Conservation (phyloP, 2,797 vertebrate species). For the Megalops cyprinoides region DNA sequence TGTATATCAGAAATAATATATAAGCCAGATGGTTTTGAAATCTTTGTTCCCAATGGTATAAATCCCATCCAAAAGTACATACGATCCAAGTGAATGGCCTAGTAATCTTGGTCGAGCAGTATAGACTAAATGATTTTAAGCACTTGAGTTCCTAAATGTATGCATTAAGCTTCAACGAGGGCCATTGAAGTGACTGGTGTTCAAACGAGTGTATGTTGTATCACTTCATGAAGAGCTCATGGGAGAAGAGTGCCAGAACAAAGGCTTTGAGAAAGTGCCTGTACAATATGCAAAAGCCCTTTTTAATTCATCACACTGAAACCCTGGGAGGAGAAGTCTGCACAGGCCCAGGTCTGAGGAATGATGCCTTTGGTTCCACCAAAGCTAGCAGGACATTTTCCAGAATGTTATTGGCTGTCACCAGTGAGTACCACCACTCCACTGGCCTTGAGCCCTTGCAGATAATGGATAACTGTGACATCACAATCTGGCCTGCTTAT, state of each 20-base stretch:
- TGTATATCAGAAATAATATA: background rate
- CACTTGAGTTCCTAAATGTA: background rate
- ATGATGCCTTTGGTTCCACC: background rate
- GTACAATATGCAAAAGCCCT: background rate
- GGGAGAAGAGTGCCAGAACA: background rate
- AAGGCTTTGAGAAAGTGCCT: background rate
- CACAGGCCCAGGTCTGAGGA: too few species aligned
- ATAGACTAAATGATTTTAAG: background rate
- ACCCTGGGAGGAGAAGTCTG: background rate
- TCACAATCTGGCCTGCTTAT: background rate
- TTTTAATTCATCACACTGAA: constrained; percentile 3
- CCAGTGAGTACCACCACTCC: background rate
- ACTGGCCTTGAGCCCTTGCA: background rate
- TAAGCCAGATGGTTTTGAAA: background rate
- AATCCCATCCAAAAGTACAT: background rate
- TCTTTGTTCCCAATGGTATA: background rate
- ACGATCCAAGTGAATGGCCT: background rate
- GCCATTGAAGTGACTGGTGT: background rate
- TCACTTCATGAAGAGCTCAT: background rate
- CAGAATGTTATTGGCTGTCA: background rate
- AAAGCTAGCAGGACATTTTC: background rate
- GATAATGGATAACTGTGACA: background rate
- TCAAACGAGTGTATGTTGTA: too few species aligned
- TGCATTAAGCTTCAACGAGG: background rate
- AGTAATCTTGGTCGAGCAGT: background rate